Conservation (phyloP, 2,113 vertebrate genomes). For the Corythaixoides concolor region DNA sequence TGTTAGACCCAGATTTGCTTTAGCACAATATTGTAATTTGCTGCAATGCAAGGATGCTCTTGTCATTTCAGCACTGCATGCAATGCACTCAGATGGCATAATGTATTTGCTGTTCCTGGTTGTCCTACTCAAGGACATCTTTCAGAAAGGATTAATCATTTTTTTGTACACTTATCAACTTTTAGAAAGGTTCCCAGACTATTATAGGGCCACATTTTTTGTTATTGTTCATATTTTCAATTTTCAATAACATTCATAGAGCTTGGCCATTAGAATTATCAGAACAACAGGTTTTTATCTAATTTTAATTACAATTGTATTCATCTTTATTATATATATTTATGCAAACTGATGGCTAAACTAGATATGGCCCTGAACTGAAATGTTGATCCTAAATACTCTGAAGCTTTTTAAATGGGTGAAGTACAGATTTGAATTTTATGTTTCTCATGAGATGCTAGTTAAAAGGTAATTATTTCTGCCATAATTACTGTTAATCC, state of each 20-base stretch:
- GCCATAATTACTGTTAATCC: neutral
- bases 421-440: neutral
- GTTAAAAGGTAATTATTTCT: neutral
- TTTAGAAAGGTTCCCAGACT: neutral
- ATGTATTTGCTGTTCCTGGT: neutral
- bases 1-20: neutral
- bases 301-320: neutral
- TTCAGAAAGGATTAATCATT: neutral
- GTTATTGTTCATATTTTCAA: neutral
- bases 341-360: neutral
- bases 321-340: neutral
- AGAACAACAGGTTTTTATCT: neutral
- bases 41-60: neutral
- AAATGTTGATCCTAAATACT: neutral
- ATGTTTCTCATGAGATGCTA: neutral
- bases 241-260: neutral
- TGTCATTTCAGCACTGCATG: neutral
- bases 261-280: neutral
- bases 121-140: neutral
- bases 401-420: neutral
- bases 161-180: neutral
- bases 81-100: neutral
- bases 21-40: neutral
- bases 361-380: neutral
- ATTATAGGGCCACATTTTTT: neutral